Evolutionary conservation across 2,888 invertebrate species (phyloP).

Genomic region (Aproaerema taeniolella): DNA sequence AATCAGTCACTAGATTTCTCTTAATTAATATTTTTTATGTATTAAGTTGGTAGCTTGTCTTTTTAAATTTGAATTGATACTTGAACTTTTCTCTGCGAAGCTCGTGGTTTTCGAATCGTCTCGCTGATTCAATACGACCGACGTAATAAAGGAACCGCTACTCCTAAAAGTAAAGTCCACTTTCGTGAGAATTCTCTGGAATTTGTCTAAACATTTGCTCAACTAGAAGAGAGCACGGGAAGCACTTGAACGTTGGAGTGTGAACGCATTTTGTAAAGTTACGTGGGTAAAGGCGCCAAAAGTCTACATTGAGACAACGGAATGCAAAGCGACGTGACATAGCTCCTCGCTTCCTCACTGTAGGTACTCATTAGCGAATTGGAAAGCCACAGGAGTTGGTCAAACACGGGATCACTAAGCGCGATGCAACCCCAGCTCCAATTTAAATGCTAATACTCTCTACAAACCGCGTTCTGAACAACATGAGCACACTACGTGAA

Average conservation of each 20-base stretch:
- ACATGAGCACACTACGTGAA: constrained; percentile 31
- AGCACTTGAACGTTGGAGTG: background rate
- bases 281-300: constrained; percentile 2
- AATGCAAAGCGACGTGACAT: constrained; percentile 4
- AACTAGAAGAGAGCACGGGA: background rate
- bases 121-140: too few relatives aligned
- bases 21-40: too few relatives aligned
- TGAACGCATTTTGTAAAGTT: constrained; percentile 1
- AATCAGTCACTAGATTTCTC: too few relatives aligned
- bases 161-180: too few relatives aligned
- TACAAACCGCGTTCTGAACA: constrained; percentile 27
- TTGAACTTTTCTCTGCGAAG: too few relatives aligned
- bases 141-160: too few relatives aligned
- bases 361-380: constrained; percentile 13
- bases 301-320: constrained; percentile 4
- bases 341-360: constrained; percentile 2
- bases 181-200: too few relatives aligned
- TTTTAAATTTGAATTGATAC: background rate
- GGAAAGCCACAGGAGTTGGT: constrained; percentile 16
- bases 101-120: too few relatives aligned
- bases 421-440: constrained; percentile 27
- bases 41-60: too few relatives aligned
- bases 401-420: constrained; percentile 20
- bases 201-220: too few relatives aligned
- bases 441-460: constrained; percentile 60